phyloP scores from a whole-genome alignment of 1,140 invertebrate genomes.

The Rhynchophorus ferrugineus region DNA sequence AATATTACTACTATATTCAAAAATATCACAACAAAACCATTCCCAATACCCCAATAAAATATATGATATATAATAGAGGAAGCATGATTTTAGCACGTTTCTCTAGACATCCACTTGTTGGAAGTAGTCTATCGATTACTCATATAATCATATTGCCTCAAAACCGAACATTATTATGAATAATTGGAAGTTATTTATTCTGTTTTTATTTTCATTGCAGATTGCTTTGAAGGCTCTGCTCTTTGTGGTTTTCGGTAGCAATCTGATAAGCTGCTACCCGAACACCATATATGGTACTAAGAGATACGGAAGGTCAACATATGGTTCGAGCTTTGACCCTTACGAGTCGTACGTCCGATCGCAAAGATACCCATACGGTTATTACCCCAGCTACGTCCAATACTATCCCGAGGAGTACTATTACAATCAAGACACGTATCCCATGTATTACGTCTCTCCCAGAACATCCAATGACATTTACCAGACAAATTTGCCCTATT shows the following conservation, averaged over 20 bases:
- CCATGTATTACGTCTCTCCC: conserved; percentile 37
- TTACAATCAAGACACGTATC: conserved; percentile 40
- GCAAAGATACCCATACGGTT: conserved; percentile 36
- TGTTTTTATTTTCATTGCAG: conserved; percentile 36
- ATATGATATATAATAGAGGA: too few relatives aligned
- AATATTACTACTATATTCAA: too few relatives aligned
- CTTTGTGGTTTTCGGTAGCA: conserved; percentile 32
- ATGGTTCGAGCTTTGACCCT: conserved; percentile 17
- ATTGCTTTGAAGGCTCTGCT: conserved; percentile 31
- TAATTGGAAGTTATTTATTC: too few relatives aligned
- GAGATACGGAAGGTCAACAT: conserved; percentile 36
- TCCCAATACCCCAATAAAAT: too few relatives aligned
- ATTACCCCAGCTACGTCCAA: conserved; percentile 46
- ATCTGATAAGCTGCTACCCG: conserved; percentile 40
- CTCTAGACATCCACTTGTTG: too few relatives aligned
- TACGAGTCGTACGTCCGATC: conserved; percentile 38
- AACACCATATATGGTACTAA: conserved; percentile 42
- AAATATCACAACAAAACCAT: too few relatives aligned
- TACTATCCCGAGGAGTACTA: conserved; percentile 49
- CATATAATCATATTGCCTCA: too few relatives aligned
- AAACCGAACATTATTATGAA: too few relatives aligned
- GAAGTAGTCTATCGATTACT: too few relatives aligned
- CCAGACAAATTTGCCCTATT: conserved; percentile 41
- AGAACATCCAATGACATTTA: conserved; percentile 41
- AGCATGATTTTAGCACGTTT: too few relatives aligned